These are phyloP conservation scores for Unio delphinus DNA, from an alignment of 2,888 invertebrate species.

Conservation along the genomic window DNA sequence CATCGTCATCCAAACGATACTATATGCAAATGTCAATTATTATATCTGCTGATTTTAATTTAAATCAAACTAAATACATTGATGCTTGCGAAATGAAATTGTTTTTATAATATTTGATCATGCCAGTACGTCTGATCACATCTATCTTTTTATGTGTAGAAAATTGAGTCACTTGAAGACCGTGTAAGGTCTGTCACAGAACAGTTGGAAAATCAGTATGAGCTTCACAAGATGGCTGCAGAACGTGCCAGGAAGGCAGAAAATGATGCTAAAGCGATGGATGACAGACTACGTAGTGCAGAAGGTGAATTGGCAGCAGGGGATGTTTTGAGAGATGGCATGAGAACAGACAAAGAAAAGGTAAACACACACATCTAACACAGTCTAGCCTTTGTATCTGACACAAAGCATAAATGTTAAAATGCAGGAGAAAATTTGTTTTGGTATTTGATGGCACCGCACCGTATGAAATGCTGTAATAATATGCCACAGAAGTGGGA, in stretches of 20 bases:
- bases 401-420: too few relatives aligned
- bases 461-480: too few relatives aligned
- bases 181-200: slow-evolving; percentile 82
- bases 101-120: not conserved
- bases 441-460: too few relatives aligned
- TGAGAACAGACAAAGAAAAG: slow-evolving; percentile 84
- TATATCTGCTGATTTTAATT: not conserved
- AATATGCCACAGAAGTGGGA: too few relatives aligned
- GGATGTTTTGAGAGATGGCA: slow-evolving; percentile 81
- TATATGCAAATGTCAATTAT: too few relatives aligned
- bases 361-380: slow-evolving; percentile 73
- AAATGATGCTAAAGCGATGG: slow-evolving; percentile 82
- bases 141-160: slow-evolving; percentile 39
- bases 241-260: slow-evolving; percentile 80
- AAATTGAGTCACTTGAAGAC: slow-evolving; percentile 76
- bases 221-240: slow-evolving; percentile 79
- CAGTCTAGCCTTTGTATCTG: too few relatives aligned
- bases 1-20: too few relatives aligned
- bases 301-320: slow-evolving; percentile 84
- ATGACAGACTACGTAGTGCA: slow-evolving; percentile 83
- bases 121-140: not conserved
- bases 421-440: too few relatives aligned
- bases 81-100: too few relatives aligned
- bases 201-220: slow-evolving; percentile 81
- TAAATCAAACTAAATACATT: not conserved